A percentile compares a stretch with the other conserved stretches of the same genome.
Conservation (phyloP, 1,140 invertebrate genomes). For the Papilio helenus region DNA sequence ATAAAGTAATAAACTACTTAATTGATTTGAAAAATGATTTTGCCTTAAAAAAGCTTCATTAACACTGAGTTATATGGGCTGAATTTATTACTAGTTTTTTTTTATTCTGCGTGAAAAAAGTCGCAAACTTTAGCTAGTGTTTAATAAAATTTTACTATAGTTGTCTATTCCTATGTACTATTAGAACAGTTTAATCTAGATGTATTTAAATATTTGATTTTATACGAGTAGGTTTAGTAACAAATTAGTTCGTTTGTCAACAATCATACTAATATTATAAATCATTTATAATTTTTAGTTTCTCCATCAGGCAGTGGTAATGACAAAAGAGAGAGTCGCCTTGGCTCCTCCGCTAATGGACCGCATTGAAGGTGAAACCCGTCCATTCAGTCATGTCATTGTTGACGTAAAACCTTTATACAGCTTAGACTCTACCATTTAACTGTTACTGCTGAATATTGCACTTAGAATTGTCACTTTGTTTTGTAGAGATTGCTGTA, state of each 20-base stretch:
- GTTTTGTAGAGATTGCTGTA: not conserved
- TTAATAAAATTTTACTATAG: not conserved
- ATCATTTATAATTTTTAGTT: not conserved
- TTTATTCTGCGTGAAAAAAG: too few species aligned
- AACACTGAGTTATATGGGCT: too few species aligned
- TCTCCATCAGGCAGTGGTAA: not conserved
- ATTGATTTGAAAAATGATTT: too few species aligned
- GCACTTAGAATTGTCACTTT: not conserved
- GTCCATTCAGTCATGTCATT: conserved; percentile 32
- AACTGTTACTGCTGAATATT: not conserved
- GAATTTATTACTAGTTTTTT: too few species aligned
- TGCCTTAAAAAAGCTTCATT: too few species aligned
- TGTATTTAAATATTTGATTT: not conserved
- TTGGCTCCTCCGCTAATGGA: conserved; percentile 33
- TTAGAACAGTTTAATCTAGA: not conserved
- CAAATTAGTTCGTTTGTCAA: not conserved
- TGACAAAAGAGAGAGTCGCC: conserved; percentile 37
- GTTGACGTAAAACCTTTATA: conserved; percentile 24
- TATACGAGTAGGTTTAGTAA: not conserved
- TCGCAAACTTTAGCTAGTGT: too few species aligned
- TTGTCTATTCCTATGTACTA: not conserved
- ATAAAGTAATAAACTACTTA: too few species aligned
- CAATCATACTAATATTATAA: too few species aligned
- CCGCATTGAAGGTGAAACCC: conserved; percentile 38
- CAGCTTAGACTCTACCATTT: conserved; percentile 17